These are phyloP conservation scores for Halcyon chelicuti DNA, from an alignment of 2,797 vertebrate genomes.

Conservation along the genomic window DNA sequence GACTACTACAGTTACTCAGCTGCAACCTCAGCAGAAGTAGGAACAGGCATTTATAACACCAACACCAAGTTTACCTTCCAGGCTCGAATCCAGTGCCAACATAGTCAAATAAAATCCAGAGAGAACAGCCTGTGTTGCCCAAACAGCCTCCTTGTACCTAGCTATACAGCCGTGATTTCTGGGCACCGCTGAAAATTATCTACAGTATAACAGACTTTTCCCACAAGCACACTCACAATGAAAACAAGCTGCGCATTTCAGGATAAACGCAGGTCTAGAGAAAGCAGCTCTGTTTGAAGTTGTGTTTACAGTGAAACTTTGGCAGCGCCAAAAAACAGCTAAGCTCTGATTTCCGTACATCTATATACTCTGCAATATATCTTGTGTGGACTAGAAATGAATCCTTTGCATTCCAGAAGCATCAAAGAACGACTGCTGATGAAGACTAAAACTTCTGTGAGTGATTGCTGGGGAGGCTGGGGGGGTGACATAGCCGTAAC, in stretches of 20 bases:
- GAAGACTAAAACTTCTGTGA: constrained; percentile 65
- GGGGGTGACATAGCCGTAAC: constrained; percentile 1
- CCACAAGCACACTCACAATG: constrained; percentile 47
- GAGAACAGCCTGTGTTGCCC: constrained; percentile 39
- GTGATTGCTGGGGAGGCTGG: background rate
- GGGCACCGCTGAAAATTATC: constrained; percentile 8
- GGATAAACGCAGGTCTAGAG: constrained; percentile 33
- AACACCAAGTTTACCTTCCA: constrained; percentile 41
- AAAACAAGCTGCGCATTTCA: constrained; percentile 51
- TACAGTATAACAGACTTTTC: background rate
- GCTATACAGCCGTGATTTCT: background rate
- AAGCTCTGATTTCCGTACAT: constrained; percentile 65
- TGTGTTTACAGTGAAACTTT: constrained; percentile 70
- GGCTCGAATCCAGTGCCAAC: constrained; percentile 41
- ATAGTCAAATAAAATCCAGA: constrained; percentile 32
- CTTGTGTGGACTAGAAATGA: constrained; percentile 62
- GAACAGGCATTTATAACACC: constrained; percentile 17
- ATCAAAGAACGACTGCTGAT: constrained; percentile 58
- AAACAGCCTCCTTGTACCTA: background rate
- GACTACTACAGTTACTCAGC: constrained; percentile 1
- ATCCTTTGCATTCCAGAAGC: constrained; percentile 56
- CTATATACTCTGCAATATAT: constrained; percentile 69
- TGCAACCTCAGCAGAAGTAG: constrained; percentile 16
- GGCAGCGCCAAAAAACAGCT: constrained; percentile 66
- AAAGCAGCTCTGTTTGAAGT: constrained; percentile 66